Percentiles rank a stretch among this genome's conserved stretches.
These are phyloP conservation scores for Lysandra bellargus DNA, from an alignment of 2,888 invertebrate species.

Conservation along the genomic window DNA sequence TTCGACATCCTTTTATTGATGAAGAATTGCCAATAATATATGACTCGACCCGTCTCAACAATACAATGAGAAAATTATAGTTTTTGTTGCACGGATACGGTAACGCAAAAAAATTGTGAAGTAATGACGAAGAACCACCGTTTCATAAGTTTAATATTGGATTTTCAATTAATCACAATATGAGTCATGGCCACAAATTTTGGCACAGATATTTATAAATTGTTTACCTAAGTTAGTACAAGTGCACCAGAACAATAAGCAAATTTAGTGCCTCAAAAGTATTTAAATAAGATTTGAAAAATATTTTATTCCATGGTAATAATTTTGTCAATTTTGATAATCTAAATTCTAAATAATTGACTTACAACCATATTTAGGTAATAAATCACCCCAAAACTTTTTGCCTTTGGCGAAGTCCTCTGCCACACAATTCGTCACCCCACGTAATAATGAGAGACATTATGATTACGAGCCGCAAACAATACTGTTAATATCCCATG, in stretches of 20 bases:
- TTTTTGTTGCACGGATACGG: conserved; percentile 13
- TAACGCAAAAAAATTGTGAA: conserved; percentile 12
- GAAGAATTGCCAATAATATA: conserved; percentile 27
- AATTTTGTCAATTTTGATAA: not conserved
- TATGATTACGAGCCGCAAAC: conserved; percentile 73
- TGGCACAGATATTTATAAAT: not conserved
- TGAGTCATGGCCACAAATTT: not conserved
- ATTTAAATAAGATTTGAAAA: not conserved
- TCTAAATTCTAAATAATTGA: not conserved
- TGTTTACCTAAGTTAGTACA: not conserved
- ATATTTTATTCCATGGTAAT: not conserved
- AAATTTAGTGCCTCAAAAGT: not conserved
- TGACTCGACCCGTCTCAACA: conserved; percentile 17
- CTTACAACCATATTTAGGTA: not conserved
- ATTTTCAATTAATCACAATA: not conserved
- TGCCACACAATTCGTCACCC: conserved; percentile 46
- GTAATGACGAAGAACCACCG: conserved; percentile 11
- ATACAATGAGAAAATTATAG: conserved; percentile 27
- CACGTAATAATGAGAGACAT: conserved; percentile 61
- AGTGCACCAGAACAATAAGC: not conserved
- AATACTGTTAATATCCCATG: conserved; percentile 72
- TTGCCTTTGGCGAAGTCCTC: conserved; percentile 4
- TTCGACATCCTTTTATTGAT: conserved; percentile 23
- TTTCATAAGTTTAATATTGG: not conserved
- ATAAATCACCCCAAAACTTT: not conserved